These are phyloP conservation scores for Caenorhabditis japonica DNA, from an alignment of 2,888 invertebrate genomes.

Conservation along the genomic window DNA sequence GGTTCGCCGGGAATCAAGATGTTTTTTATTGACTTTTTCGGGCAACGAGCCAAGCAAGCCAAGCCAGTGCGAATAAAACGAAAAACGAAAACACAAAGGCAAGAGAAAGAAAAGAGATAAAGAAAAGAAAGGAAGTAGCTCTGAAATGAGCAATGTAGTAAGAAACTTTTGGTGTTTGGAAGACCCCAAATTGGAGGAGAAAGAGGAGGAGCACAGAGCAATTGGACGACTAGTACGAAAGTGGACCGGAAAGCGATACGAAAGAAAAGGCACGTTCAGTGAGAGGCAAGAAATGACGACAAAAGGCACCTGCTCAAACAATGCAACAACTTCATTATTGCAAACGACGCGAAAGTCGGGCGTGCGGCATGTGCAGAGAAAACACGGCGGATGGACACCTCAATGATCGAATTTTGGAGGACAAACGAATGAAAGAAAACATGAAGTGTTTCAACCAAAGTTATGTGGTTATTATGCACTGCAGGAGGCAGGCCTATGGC, in stretches of 20 bases:
- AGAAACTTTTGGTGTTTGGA: neutral
- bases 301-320: slow-evolving; percentile 46
- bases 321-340: slow-evolving; percentile 30
- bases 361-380: neutral
- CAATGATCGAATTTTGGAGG: neutral
- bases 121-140: neutral
- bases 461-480: no score
- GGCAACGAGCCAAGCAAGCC: neutral
- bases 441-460: no score
- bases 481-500: no score
- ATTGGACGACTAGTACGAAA: slow-evolving; percentile 19
- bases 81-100: slow-evolving; percentile 7
- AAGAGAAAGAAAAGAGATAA: slow-evolving; percentile 1
- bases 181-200: slow-evolving; percentile 1
- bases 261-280: neutral
- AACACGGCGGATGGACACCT: slow-evolving; percentile 5
- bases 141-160: neutral
- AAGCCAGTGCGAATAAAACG: neutral
- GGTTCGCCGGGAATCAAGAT: slow-evolving; percentile 4
- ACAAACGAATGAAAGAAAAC: no score
- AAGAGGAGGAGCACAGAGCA: neutral
- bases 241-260: slow-evolving; percentile 29
- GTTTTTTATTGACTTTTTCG: slow-evolving; percentile 24
- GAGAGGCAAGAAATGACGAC: no score
- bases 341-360: neutral